Base-by-base conservation (phyloP, 64 coral and sea anemone genomes). In the Orbicella faveolata region DNA sequence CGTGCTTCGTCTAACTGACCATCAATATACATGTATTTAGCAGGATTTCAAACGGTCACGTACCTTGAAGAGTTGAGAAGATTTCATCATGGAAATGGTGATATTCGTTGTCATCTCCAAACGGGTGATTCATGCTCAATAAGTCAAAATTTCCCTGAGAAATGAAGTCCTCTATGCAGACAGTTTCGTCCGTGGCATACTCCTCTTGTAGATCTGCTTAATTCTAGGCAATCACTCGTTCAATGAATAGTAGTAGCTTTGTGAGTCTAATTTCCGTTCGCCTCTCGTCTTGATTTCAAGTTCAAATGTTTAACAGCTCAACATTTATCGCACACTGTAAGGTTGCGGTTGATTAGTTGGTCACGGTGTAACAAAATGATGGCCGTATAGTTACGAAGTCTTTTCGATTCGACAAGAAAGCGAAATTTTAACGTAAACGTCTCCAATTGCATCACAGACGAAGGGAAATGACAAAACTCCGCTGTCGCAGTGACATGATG, bases 1-100 rank as follows among this genome's bases (percentile, higher is more conserved):
- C 20, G 9, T 66, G 20, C 61, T 41, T 20, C 19, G 68, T 37
- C 44, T 1, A 51, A 19, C 36, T 5, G 19, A 51, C 81, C 10
- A 48, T 48, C 81, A 84, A 84, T 84, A 84, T 84, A 13, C 51
- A 69, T 11, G 20, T 23, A 84, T 39, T 84, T 39, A 69, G 61
- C 19, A 66, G 35, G 11, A 69, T 21, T 35, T 36, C 17, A 11
- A 19, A 23, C 37, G 20, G 61, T 41, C 62, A 84, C 81, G 62
- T 84, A 84, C 81, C 81, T 84, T 39, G 62, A 0, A 84, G 63
- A 23, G 81, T 84, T 21, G 81, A 84, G 23, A 68, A 84, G 35
- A 84, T 84, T 84, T 84, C 81, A 69, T 84, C 81, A 34, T 84
- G 62, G 3, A 84, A 84, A 20, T 84, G 21, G 68, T n/a, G 81